Evolutionary conservation across 2,888 invertebrate genomes (phyloP), one percentile per base, ranked within the genome.

Genomic region (Microdon myrmicae): DNA sequence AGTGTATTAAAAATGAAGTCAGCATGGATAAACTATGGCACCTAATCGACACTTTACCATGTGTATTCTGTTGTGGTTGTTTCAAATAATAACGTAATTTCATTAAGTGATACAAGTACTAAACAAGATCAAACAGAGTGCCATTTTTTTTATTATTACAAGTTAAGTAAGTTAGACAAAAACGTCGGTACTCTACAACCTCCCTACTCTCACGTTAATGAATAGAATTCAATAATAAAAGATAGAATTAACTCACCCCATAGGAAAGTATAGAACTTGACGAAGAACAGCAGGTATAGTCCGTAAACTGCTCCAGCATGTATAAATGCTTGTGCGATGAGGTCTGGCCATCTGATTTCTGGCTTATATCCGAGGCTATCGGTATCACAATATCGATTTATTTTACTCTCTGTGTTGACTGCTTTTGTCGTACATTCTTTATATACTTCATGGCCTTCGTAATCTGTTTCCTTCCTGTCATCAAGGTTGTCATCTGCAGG

Each of bases 271-370:
- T 83, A 82, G 66, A 87, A 74, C 74, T 83, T 88, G 17, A 85
- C 85, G 25, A 84, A 84, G 67, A 88, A 72, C 45, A 88, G 82
- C 73, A 90, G 82, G 78, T 83, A 88, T 26, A 90, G 67, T 67
- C 90, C 90, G 73, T 90, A 90, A 25, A 89, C 68, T 67, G 85
- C 84, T 20, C 90, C 89, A 53, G 74, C 75, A 78, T 91, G 91
- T 72, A 91, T 81, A 69, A 85, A 85, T 58, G 87, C 69, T 81
- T 90, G 90, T 12, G 84, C 90, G 9, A 79, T 73, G 2, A 90
- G 79, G 75, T 91, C 90, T 0, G 86, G 88, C 90, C 90, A 91
- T 75, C 84, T 83, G 54, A 90, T 85, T 68, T 80, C 79, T 2
- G 90, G 82, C 56, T 77, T 81, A 70, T 88, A 90, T 64, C 72